phyloP scores from a whole-genome alignment of 2,888 invertebrate genomes.

The Parasteatoda lunata region DNA sequence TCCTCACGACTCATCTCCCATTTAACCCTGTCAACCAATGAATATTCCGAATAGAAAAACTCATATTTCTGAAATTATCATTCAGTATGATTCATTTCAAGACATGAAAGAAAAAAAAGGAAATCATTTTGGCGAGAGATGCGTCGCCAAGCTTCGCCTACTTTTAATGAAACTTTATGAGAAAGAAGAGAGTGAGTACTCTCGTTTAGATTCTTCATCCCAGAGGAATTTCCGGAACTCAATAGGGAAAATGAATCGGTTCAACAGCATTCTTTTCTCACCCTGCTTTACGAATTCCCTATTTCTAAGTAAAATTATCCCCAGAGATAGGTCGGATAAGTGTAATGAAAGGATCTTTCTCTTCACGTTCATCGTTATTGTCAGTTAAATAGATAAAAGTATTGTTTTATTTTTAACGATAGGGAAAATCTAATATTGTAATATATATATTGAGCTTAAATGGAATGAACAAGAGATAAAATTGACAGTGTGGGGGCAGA shows the following conservation, averaged over 20 bases:
- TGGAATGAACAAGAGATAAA: no score
- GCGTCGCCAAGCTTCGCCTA: not conserved
- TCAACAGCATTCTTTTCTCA: not conserved
- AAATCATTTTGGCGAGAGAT: not conserved
- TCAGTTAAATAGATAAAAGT: no score
- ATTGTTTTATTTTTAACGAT: no score
- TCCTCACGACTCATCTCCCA: not conserved
- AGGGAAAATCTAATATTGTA: no score
- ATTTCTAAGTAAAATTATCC: not conserved
- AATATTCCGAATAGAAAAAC: not conserved
- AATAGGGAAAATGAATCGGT: not conserved
- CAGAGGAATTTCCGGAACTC: not conserved
- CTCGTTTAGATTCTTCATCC: not conserved
- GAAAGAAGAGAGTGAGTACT: not conserved
- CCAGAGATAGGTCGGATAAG: not conserved
- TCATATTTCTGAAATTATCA: not conserved
- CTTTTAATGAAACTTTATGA: slow-evolving; percentile 47
- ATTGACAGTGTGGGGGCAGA: no score
- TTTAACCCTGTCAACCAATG: not conserved
- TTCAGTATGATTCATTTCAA: not conserved
- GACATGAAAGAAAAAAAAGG: no score
- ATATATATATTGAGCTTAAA: no score
- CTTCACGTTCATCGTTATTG: not conserved
- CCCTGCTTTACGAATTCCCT: not conserved
- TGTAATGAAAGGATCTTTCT: not conserved